Base-by-base conservation (phyloP, 2,888 invertebrate genomes). In the Autographa gamma region DNA sequence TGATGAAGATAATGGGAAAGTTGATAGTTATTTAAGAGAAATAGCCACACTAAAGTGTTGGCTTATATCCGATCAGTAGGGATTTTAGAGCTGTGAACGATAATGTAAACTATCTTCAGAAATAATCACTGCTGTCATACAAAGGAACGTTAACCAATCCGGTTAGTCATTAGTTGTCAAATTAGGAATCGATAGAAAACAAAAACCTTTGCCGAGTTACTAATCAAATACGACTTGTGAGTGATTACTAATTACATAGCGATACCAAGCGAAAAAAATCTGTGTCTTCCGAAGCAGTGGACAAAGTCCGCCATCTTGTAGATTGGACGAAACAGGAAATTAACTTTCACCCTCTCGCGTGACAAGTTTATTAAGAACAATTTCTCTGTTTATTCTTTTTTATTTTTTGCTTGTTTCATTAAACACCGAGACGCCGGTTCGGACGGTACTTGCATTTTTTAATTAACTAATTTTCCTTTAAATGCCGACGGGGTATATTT, bases 281-380 rank as follows among this genome's bases (percentile, higher is more conserved):
- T 14, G 52, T 63, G 65, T 80, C 79, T 66, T 73, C 78, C 70
- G 81, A 74, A 58, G 0, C 52, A 69, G 48, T 86, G 81, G 69
- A 62, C 2, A 63, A 66, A 58, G 32, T n/a, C 69, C 76, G 77
- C 74, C 71, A 62, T 65, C 72, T 84, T 80, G 83, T 84, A 88
- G 87, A 89, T 88, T 90, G 92, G 92, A 90, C 92, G 89, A 89
- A 93, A 90, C 94, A 93, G 94, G 95, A 94, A 94, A 94, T 94
- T 93, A 94, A 93, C 92, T 93, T 92, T 92, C 90, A 86, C 91
- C 92, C 89, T 90, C 86, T 92, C 89, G 91, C 93, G 94, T 92
- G 94, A 93, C 93, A 93, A 93, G 89, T 94, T 93, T 94, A 94
- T 93, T 93, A 94, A 92, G 90, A 93, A 92, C 89, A 91, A 83